Percentiles rank a stretch among this genome's conserved stretches.
phyloP scores from a whole-genome alignment of 2,888 invertebrate species.

The Drosophila borealis region DNA sequence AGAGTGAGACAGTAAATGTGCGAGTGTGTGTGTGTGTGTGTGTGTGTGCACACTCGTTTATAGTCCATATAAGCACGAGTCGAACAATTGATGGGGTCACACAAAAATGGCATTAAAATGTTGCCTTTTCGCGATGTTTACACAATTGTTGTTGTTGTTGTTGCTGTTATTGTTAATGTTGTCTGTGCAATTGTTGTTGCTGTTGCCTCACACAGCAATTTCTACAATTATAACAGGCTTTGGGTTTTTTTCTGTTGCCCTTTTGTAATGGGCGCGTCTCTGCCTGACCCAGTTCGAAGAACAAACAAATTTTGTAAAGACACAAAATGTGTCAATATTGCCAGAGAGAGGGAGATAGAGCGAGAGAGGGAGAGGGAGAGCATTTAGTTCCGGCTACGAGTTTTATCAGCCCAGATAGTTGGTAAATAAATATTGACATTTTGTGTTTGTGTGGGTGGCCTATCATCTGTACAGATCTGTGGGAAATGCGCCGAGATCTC shows the following conservation, averaged over 20 bases:
- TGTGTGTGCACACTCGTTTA: background rate
- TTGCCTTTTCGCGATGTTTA: slow-evolving; percentile 55
- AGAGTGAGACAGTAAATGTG: background rate
- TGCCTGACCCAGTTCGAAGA: slow-evolving; percentile 69
- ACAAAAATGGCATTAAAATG: slow-evolving; percentile 65
- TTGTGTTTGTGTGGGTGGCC: slow-evolving; percentile 1
- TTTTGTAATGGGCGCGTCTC: slow-evolving; percentile 28
- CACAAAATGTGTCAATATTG: slow-evolving; percentile 74
- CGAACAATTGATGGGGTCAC: slow-evolving; percentile 48
- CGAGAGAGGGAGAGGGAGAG: no score
- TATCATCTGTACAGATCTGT: slow-evolving; percentile 4
- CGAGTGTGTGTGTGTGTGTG: background rate
- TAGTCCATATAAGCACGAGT: slow-evolving; percentile 35
- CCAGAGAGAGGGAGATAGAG: slow-evolving; percentile 10
- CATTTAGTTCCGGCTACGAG: no score
- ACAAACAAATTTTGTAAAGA: slow-evolving; percentile 76
- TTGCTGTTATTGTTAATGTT: slow-evolving; percentile 19
- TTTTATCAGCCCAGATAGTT: slow-evolving; percentile 4
- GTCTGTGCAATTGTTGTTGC: slow-evolving; percentile 43
- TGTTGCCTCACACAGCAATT: slow-evolving; percentile 27
- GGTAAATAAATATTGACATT: slow-evolving; percentile 26
- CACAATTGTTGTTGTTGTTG: slow-evolving; percentile 54
- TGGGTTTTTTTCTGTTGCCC: slow-evolving; percentile 21
- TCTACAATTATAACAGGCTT: slow-evolving; percentile 41
- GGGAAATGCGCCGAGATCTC: slow-evolving; percentile 4